Evolutionary conservation across 2,797 vertebrate genomes (phyloP).

Genomic region (Streptopelia turtur): DNA sequence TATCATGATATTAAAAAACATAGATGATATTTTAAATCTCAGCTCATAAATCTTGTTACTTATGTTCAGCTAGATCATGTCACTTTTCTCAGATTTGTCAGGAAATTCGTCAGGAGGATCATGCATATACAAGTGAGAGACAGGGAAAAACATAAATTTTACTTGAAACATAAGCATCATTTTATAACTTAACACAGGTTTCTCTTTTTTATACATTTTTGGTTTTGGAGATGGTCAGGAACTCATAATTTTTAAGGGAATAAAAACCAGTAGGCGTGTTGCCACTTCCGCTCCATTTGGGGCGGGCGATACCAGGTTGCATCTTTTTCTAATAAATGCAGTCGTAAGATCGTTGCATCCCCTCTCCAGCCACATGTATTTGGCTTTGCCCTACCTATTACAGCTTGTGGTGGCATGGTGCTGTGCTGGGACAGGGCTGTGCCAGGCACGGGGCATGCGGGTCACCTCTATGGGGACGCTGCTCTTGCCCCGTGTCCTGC

Average conservation of each 20-base stretch:
- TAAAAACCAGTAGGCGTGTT: background rate
- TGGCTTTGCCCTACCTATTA: background rate
- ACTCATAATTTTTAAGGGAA: background rate
- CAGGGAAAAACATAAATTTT: background rate
- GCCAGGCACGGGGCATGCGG: fast-evolving
- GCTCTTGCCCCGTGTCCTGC: background rate
- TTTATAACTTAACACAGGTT: background rate
- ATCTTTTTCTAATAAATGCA: background rate
- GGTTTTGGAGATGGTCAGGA: background rate
- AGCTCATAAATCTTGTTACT: background rate
- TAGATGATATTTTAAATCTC: background rate
- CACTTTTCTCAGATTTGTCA: background rate
- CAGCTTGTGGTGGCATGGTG: fast-evolving
- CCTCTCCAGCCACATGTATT: background rate
- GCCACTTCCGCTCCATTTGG: background rate
- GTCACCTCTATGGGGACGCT: background rate
- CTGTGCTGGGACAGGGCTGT: background rate
- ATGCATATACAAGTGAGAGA: background rate
- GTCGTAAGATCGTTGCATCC: background rate
- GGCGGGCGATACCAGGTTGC: background rate
- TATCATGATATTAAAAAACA: background rate
- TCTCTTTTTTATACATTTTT: background rate
- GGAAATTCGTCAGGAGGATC: background rate
- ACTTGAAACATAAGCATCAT: background rate
- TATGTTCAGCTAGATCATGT: background rate